Evolutionary conservation across 2,113 vertebrate species (phyloP).

Genomic region (Mesitornis unicolor): DNA sequence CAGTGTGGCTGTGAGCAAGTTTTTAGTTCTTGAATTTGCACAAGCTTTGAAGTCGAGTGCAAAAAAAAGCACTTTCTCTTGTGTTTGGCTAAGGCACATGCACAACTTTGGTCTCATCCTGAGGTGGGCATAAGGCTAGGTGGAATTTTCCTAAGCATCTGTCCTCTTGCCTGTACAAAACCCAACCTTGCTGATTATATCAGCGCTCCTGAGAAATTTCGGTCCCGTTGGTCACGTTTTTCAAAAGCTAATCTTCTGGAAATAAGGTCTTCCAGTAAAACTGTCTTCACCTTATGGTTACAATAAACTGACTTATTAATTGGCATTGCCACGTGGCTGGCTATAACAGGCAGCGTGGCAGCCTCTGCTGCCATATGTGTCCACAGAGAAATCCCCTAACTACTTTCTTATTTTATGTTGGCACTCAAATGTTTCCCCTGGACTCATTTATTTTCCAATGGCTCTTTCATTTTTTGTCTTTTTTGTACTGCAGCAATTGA

Average conservation of each 20-base stretch:
- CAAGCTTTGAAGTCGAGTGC: background rate
- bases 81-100: background rate
- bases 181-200: background rate
- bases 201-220: background rate
- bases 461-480: background rate
- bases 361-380: background rate
- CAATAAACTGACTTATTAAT: conserved; percentile 24
- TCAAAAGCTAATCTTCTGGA: conserved; percentile 14
- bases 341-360: background rate
- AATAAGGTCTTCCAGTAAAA: background rate
- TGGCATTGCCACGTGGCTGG: background rate
- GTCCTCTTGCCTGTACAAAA: background rate
- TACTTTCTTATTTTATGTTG: background rate
- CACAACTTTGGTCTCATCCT: background rate
- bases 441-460: background rate
- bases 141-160: background rate
- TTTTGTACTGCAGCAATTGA: background rate
- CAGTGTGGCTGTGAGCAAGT: rapidly evolving
- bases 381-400: background rate
- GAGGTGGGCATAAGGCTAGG: background rate
- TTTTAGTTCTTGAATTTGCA: background rate
- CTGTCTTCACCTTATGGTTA: conserved; percentile 10
- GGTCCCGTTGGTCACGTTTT: background rate
- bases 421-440: background rate
- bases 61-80: background rate